These are phyloP conservation scores for Clitarchus hookeri DNA, from an alignment of 2,888 invertebrate species.

Conservation along the genomic window DNA sequence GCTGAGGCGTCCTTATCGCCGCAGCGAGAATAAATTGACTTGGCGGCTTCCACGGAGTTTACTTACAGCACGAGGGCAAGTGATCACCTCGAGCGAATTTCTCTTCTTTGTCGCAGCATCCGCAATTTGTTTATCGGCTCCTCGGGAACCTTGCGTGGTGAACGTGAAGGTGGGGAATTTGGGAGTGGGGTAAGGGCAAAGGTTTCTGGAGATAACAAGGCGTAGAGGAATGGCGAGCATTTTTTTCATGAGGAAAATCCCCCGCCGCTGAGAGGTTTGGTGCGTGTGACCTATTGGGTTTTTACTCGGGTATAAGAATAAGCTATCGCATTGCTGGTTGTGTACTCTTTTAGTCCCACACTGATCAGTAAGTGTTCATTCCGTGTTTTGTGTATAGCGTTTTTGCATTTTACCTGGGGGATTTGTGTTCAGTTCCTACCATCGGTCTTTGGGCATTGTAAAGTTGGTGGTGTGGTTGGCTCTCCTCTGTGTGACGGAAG, in stretches of 20 bases:
- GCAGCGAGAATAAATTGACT: background rate
- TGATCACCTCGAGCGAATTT: background rate
- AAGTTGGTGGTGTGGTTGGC: no score
- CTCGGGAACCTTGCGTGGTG: background rate
- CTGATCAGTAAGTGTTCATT: no score
- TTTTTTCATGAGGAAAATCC: background rate
- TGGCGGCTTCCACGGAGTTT: background rate
- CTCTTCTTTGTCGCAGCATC: constrained; percentile 8
- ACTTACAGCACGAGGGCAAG: background rate
- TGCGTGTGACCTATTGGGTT: no score
- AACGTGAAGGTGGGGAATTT: background rate
- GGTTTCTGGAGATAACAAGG: background rate
- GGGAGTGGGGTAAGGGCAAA: no score
- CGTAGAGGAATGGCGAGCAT: background rate
- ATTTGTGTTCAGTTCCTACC: no score
- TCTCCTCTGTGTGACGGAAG: no score
- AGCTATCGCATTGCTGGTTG: no score
- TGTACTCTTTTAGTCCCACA: no score
- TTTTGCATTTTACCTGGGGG: no score
- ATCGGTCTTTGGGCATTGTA: no score
- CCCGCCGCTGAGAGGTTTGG: background rate
- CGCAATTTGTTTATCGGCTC: constrained; percentile 2
- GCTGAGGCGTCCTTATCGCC: background rate
- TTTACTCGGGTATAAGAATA: no score
- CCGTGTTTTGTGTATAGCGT: no score